Percentiles rank a stretch among this genome's conserved stretches.
Conservation (phyloP, 1,140 invertebrate species). For the Eciton burchellii region DNA sequence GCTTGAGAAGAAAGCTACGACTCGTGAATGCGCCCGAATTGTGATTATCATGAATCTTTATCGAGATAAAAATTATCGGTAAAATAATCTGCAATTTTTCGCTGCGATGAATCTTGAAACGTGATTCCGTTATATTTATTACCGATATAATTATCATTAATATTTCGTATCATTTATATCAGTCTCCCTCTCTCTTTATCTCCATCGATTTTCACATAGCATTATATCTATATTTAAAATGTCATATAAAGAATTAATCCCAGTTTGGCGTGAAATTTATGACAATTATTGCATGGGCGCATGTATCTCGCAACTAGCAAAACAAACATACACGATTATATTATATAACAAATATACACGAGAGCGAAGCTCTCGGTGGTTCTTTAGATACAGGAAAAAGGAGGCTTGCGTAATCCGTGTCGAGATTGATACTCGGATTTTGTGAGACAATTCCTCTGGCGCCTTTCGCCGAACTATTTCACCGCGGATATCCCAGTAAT, state of each 20-base stretch:
- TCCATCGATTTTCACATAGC: no score
- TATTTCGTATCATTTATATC: no score
- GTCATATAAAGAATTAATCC: no score
- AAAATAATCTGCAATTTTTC: not conserved
- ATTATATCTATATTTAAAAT: no score
- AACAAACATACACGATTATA: not conserved
- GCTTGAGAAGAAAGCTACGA: not conserved
- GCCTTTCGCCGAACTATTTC: slow-evolving; percentile 29
- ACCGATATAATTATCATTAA: not conserved
- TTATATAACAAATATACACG: not conserved
- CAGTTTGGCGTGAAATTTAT: no score
- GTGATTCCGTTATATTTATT: not conserved
- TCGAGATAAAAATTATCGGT: not conserved
- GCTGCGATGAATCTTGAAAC: not conserved
- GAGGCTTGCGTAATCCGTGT: slow-evolving; percentile 6
- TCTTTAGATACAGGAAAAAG: not conserved
- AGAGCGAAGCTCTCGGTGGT: not conserved
- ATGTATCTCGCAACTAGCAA: not conserved
- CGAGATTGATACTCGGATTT: slow-evolving; percentile 20
- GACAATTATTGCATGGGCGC: not conserved
- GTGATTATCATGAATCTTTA: not conserved
- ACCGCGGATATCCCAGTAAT: slow-evolving; percentile 18
- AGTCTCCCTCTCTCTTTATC: no score
- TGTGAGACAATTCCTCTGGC: slow-evolving; percentile 7
- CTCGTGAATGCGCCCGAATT: not conserved